Evolutionary conservation across 2,888 invertebrate genomes (phyloP).

Genomic region (Macrophya alboannulata): DNA sequence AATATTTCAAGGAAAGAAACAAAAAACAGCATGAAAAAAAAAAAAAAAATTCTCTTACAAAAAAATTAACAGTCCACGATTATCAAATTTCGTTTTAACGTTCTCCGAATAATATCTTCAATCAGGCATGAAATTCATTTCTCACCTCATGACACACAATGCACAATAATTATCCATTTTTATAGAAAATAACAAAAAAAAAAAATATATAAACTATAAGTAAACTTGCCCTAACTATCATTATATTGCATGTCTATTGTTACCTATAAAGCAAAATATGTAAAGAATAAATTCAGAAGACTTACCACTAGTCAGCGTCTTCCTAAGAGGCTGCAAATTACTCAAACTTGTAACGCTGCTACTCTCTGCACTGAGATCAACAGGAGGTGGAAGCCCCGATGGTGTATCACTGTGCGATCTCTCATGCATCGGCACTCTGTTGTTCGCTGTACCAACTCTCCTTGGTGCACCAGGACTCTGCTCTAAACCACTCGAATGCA

Average conservation of each 20-base stretch:
- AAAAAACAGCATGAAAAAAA: not conserved
- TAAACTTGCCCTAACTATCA: not conserved
- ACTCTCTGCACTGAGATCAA: slow-evolving; percentile 96
- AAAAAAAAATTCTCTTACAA: not conserved
- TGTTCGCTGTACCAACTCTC: slow-evolving; percentile 81
- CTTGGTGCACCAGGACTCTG: slow-evolving; percentile 83
- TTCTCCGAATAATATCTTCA: not conserved
- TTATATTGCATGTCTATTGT: not conserved
- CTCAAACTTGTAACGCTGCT: slow-evolving; percentile 97
- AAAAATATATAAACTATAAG: not conserved
- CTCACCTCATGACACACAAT: not conserved
- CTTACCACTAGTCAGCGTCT: slow-evolving; percentile 89
- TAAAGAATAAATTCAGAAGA: slow-evolving; percentile 57
- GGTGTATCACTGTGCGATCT: slow-evolving; percentile 95
- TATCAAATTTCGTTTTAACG: not conserved
- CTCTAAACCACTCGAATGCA: slow-evolving; percentile 80
- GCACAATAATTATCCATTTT: not conserved
- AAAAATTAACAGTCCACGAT: not conserved
- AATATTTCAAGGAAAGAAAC: not conserved
- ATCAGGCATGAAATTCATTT: slow-evolving; percentile 1
- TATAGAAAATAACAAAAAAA: not conserved
- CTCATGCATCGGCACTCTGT: slow-evolving; percentile 87
- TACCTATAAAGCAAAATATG: slow-evolving; percentile 21
- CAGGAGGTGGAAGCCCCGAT: slow-evolving; percentile 89
- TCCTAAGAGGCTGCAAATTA: slow-evolving; percentile 91